Conservation (phyloP, 2,113 vertebrate species). For the Trogon surrucura region DNA sequence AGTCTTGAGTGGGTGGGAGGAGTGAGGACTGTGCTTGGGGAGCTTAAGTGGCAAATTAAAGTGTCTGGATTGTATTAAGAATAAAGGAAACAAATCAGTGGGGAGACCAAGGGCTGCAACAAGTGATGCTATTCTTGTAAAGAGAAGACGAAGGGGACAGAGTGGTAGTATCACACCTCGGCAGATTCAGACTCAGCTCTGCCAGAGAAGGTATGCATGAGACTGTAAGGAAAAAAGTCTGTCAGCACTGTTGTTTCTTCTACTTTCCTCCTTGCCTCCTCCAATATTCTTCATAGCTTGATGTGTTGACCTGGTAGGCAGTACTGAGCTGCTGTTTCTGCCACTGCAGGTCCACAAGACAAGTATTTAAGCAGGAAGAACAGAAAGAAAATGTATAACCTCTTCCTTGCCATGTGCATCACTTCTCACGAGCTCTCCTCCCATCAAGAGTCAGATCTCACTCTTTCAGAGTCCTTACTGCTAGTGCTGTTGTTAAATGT, state of each 20-base stretch:
- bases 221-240: neutral
- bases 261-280: neutral
- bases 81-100: neutral
- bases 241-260: neutral
- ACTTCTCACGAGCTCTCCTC: neutral
- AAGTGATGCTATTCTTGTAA: neutral
- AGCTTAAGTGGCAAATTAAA: neutral
- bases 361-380: neutral
- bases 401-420: neutral
- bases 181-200: neutral
- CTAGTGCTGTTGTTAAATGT: neutral
- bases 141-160: neutral
- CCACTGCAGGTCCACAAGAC: neutral
- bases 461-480: neutral
- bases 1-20: neutral
- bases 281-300: neutral
- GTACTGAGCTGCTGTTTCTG: neutral
- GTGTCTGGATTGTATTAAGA: neutral
- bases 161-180: neutral
- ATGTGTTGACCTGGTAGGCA: neutral
- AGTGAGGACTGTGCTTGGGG: neutral
- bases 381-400: neutral
- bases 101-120: neutral
- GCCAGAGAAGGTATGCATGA: neutral
- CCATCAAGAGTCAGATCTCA: neutral